Evolutionary conservation across 2,113 vertebrate species (phyloP), one percentile per base, ranked within the genome.

Genomic region (Nesoenas mayeri): DNA sequence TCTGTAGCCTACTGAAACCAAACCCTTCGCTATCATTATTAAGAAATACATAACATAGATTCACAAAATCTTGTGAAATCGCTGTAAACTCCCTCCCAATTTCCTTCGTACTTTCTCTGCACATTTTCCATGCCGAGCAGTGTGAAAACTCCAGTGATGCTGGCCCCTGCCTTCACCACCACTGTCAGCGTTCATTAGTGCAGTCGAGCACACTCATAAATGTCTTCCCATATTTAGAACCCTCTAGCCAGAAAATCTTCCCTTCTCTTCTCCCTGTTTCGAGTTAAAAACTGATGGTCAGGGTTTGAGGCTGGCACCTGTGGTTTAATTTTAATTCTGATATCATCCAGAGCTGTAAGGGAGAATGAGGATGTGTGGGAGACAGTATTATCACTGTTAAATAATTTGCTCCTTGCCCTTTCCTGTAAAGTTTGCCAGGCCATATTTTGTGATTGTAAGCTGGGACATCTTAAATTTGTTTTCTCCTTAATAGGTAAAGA

Each of bases 351-450:
- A 95, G 44, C 90, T 91, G 16, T 64, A 74, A 85, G 91, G 31
- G 62, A 57, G 53, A 50, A 32, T 36, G 36, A 34, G 10, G 53
- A 29, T 70, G 15, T 54, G 80, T 81, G 75, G 80, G 86, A 93
- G 54, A 79, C 36, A 66, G 32, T 69, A 65, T 58, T 69, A 31
- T 40, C 73, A 15, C 73, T 72, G 73, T 96, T 89, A 82, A 89
- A 87, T 72, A 62, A 92, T 94, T 88, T 95, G 64, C 61, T 97
- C 61, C 88, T 71, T 96, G 62, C 73, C 66, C 89, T 97, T 96
- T 96, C 93, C 95, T 91, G 66, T 62, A 66, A 90, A 89, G 65
- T 94, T 92, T 97, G 88, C 89, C 93, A 95, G 91, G 53, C 77
- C 36, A 22, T 94, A 73, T 81, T 40, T 85, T 60, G 44, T 88